Percentiles rank a stretch among this genome's conserved stretches.
Evolutionary conservation across 2,888 invertebrate species (phyloP).

Genomic region (Sussaba pulchella): DNA sequence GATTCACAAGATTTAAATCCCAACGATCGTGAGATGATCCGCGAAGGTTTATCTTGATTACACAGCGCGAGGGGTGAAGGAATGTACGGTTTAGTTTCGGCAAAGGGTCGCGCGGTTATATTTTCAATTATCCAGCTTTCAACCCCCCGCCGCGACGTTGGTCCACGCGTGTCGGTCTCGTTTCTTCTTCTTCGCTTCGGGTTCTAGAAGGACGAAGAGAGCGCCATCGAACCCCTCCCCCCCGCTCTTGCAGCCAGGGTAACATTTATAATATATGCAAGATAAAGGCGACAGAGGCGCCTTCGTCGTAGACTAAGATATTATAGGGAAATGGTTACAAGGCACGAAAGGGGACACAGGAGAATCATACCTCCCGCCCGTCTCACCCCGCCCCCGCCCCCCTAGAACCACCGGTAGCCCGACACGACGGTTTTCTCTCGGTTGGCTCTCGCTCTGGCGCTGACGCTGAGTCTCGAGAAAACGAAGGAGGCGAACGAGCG

Average conservation of each 20-base stretch:
- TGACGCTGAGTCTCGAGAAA: conserved; percentile 58
- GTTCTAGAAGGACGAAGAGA: conserved; percentile 20
- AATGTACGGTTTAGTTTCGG: conserved; percentile 78
- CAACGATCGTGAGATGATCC: conserved; percentile 78
- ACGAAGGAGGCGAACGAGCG: conserved; percentile 41
- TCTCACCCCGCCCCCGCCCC: conserved; percentile 27
- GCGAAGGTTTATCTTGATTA: conserved; percentile 80
- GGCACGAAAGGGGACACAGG: conserved; percentile 27
- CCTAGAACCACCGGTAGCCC: conserved; percentile 22
- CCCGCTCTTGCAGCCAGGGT: conserved; percentile 66
- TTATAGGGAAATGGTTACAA: conserved; percentile 83
- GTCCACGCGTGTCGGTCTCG: conserved; percentile 43
- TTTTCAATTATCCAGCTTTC: conserved; percentile 83
- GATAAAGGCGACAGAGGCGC: conserved; percentile 82
- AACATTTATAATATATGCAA: conserved; percentile 83
- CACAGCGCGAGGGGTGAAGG: conserved; percentile 68
- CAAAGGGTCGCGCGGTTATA: conserved; percentile 80
- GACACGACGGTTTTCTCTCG: conserved; percentile 62
- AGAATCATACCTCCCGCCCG: conserved; percentile 4
- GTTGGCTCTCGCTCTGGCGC: not conserved
- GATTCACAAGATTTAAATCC: conserved; percentile 58
- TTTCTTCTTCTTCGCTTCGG: conserved; percentile 17
- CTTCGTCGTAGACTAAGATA: conserved; percentile 83
- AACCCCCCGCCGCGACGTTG: conserved; percentile 72
- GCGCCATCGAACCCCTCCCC: conserved; percentile 51